Base-by-base conservation (phyloP, 2,888 invertebrate genomes). In the Punctoribates punctum region DNA sequence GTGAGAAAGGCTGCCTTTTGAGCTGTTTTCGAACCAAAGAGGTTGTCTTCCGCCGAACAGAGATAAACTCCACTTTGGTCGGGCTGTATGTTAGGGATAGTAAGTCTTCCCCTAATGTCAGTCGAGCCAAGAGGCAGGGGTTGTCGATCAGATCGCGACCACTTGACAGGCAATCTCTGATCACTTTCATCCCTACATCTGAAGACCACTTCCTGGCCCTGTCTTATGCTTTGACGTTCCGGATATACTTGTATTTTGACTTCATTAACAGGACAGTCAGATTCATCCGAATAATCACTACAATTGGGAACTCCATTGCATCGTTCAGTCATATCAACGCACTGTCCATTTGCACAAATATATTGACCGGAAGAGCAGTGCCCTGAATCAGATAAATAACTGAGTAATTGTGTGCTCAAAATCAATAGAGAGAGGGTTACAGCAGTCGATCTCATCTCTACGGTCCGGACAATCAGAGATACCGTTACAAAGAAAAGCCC, bases 221-320 rank as follows among this genome's bases (percentile, higher is more conserved):
- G 90, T 88, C 91, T 90, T 79, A 93, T 90, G 67, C 88, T 88
- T 84, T 94, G 93, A 42, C 88, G 88, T 38, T 85, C 85, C 0
- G 94, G 94, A 82, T 92, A 91, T 0, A 91, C 91, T 83, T 87
- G 90, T 79, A 94, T 84, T 75, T 89, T 86, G 29, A 81, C 77
- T 15, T 77, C 78, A 42, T 78, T 79, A 62, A 78, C 76, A 57
- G 76, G 77, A 88, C 93, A 93, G 87, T 91, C 91, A 86, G 92
- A 91, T 87, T 93, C 93, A 85, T 93, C 93, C 83, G 92, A 91
- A 88, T 91, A 92, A 88, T 93, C 92, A 86, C 88, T 88, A 88
- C 93, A 93, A 88, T 93, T 92, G 88, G 92, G 92, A 87, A 88
- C 88, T 87, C 91, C 91, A 88, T 94, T 93, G 87, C 94, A 94